Base-by-base conservation (phyloP, 2,888 invertebrate species). In the Xestia sexstrigata region DNA sequence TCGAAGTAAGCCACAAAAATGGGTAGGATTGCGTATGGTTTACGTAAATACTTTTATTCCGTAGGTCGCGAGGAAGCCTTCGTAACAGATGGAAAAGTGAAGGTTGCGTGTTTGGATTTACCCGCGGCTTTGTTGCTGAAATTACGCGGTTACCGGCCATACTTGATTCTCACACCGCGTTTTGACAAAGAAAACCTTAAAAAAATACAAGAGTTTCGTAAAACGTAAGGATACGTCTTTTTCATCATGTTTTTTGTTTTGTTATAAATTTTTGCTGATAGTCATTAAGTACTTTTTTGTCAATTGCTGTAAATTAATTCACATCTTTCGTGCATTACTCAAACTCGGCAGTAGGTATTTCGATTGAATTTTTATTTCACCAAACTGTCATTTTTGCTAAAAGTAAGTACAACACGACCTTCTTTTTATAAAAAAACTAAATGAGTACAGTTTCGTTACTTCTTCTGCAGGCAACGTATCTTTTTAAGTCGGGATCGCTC, bases 51-150 rank as follows among this genome's bases (percentile, higher is more conserved):
- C 72, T 79, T 82, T 83, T 84, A 79, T 79, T 82, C 88, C 87
- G 65, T 78, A 96, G 96, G 95, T 87, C 95, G 96, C 30, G 91
- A 94, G 86, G 93, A 96, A 91, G 95, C 95, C 7, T 94, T 89
- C 81, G 91, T 95, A 72, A 92, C 85, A 72, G 92, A 92, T 39
- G 94, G 95, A 49, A 95, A 93, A 90, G 93, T 96, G 45, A 94
- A 92, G 84, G 82, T 97, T 52, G 93, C 91, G 68, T 92, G 92
- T 78, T 93, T 96, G 95, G 95, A 96, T 86, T 90, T 96, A 82
- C 78, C 93, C 20, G 92, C 93, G 30, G 96, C 95, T 69, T 87
- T 96, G 82, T 95, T 96, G 95, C 87, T 96, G 78, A 92, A 90
- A 83, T 90, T 93, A 76, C 94, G 96, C 30, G 95, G 96, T n/a